Evolutionary conservation across 2,113 vertebrate species (phyloP).

Genomic region (Megatriorchis doriae): DNA sequence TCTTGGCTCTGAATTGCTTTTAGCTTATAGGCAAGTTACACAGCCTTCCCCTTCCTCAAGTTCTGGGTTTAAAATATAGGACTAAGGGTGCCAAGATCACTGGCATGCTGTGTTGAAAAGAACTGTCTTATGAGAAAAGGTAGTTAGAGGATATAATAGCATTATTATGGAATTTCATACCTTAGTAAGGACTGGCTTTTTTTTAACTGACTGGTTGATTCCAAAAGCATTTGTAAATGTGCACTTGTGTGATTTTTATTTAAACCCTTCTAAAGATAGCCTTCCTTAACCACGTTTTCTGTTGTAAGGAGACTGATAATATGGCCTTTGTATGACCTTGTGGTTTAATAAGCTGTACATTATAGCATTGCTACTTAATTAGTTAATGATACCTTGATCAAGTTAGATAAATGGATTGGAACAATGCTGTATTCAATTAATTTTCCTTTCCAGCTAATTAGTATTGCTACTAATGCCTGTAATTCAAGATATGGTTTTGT

Average conservation of each 20-base stretch:
- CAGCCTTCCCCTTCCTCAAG: neutral
- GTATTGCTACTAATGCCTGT: neutral
- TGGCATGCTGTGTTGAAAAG: neutral
- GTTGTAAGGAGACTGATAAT: neutral
- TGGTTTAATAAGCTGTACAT: neutral
- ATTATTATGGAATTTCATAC: neutral
- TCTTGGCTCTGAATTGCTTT: neutral
- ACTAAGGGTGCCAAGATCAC: neutral
- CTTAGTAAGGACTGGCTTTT: neutral
- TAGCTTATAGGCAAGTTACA: neutral
- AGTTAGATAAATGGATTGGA: slow-evolving; percentile 43
- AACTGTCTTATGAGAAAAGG: neutral
- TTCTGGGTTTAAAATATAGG: neutral
- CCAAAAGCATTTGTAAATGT: neutral
- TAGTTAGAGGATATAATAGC: neutral
- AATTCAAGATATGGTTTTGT: neutral
- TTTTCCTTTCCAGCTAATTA: slow-evolving; percentile 36
- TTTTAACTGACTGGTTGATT: neutral
- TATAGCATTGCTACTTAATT: neutral
- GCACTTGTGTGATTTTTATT: neutral
- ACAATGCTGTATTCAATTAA: slow-evolving; percentile 25
- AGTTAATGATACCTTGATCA: slow-evolving; percentile 41
- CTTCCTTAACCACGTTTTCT: neutral
- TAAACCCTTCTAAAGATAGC: neutral
- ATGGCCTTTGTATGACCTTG: neutral